Evolutionary conservation across 1,140 invertebrate species (phyloP).

Genomic region (Drosophila triauraria): DNA sequence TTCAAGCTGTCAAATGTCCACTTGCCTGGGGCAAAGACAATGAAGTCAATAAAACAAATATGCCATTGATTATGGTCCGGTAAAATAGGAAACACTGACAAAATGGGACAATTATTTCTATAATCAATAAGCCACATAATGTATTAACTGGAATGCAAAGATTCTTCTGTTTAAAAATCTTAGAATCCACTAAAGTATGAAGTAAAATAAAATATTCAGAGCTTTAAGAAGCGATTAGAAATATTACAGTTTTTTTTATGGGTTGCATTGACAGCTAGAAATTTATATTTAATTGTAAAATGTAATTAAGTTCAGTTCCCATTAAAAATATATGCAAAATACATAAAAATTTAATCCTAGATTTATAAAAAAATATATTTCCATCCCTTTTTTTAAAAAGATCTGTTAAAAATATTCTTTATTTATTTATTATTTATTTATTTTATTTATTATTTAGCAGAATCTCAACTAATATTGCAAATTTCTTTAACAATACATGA

Average conservation of each 20-base stretch:
- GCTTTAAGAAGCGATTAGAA: neutral
- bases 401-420: neutral
- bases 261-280: neutral
- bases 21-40: constrained; percentile 49
- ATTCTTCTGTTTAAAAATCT: neutral
- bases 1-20: constrained; percentile 44
- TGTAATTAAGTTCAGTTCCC: neutral
- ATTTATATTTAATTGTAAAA: neutral
- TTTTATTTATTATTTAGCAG: no score
- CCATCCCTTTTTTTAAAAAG: neutral
- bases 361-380: neutral
- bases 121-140: neutral
- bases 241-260: neutral
- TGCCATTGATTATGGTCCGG: constrained; percentile 75
- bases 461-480: fast-evolving
- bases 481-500: neutral
- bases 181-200: neutral
- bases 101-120: neutral
- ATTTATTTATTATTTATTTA: no score
- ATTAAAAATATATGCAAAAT: neutral
- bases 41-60: constrained; percentile 75
- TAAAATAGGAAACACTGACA: constrained; percentile 15
- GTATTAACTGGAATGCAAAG: no score
- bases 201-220: neutral
- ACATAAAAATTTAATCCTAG: no score